Percentiles rank a stretch among this genome's conserved stretches.
Conservation (phyloP, 2,113 vertebrate genomes). For the Actenoides lindsayi region DNA sequence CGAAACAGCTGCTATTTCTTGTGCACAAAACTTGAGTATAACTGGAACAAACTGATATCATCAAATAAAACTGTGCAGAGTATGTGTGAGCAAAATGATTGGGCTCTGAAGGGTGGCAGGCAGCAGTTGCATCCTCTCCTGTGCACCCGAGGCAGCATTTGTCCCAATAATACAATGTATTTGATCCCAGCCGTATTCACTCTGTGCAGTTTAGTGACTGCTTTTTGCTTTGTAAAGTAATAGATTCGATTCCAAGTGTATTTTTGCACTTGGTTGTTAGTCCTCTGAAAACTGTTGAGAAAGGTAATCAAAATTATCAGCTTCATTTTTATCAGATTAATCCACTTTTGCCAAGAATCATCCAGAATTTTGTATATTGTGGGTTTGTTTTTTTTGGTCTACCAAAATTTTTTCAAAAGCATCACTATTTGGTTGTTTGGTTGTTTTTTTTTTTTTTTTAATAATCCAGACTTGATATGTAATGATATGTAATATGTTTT, state of each 20-base stretch:
- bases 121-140: neutral
- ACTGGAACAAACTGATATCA: neutral
- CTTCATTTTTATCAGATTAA: neutral
- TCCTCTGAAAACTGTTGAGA: neutral
- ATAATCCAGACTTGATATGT: neutral
- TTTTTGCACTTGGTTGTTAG: neutral
- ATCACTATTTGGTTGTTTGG: neutral
- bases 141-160: neutral
- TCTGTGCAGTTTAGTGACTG: neutral
- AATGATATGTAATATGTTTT: neutral
- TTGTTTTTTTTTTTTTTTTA: neutral
- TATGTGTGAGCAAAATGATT: neutral
- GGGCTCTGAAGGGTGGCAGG: neutral
- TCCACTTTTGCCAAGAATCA: neutral
- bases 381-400: rapidly evolving
- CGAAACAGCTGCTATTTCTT: neutral
- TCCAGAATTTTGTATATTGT: neutral
- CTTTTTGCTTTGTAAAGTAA: neutral
- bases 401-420: neutral
- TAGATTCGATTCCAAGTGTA: neutral
- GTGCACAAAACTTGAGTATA: neutral
- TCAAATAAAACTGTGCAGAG: neutral
- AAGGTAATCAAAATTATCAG: neutral
- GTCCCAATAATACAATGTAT: neutral
- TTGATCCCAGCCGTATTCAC: neutral